Percentiles rank a stretch among this genome's conserved stretches.
These are phyloP conservation scores for Megaptera novaeangliae DNA, from an alignment of 2,113 vertebrate genomes.

Conservation along the genomic window DNA sequence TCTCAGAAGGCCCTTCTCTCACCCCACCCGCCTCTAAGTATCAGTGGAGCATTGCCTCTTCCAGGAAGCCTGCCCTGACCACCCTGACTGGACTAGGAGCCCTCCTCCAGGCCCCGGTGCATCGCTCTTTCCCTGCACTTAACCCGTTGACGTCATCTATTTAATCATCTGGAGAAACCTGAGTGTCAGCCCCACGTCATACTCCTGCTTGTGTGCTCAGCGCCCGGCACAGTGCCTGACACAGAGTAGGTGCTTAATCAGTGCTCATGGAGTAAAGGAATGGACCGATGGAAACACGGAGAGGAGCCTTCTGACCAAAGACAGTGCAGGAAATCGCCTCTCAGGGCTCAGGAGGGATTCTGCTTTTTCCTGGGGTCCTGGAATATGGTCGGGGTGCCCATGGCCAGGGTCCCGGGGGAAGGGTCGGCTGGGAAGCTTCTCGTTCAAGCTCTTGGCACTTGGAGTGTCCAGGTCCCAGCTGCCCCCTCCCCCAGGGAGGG, in stretches of 20 bases:
- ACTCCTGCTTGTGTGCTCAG: background rate
- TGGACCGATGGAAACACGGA: too few relatives aligned
- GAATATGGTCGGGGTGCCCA: background rate
- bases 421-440: background rate
- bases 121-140: background rate
- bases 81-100: background rate
- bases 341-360: background rate
- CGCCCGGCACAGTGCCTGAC: accelerated
- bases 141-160: accelerated
- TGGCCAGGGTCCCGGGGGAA: accelerated
- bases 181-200: background rate
- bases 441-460: background rate
- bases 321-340: background rate
- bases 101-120: accelerated
- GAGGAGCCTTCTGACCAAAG: background rate
- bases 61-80: background rate
- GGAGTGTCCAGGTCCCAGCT: background rate
- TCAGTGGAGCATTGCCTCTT: background rate
- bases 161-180: background rate
- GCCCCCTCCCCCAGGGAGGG: background rate
- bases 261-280: background rate
- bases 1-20: background rate
- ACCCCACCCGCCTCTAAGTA: background rate
- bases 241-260: background rate
- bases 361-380: background rate